These are phyloP conservation scores for Vanessa cardui DNA, from an alignment of 2,888 invertebrate genomes.

Conservation along the genomic window DNA sequence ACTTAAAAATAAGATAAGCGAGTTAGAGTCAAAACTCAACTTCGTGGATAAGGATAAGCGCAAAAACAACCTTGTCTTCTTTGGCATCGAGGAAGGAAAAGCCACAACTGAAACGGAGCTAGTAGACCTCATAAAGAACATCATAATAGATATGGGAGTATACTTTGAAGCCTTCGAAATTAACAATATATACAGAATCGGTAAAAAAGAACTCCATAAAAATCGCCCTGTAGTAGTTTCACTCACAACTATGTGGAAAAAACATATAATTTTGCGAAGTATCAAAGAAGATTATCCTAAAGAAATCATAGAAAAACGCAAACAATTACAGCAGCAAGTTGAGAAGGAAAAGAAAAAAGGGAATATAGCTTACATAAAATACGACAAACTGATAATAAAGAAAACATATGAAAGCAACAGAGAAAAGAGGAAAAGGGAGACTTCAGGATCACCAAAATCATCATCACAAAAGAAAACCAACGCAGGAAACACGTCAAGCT, in stretches of 20 bases:
- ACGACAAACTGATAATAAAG: conserved; percentile 33
- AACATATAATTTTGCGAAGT: conserved; percentile 23
- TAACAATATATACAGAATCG: conserved; percentile 27
- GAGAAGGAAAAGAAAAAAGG: conserved; percentile 27
- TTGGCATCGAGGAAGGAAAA: conserved; percentile 27
- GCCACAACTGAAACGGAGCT: conserved; percentile 25
- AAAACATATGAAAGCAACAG: conserved; percentile 23
- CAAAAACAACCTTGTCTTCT: conserved; percentile 35
- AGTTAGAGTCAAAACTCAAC: conserved; percentile 35
- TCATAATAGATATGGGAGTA: conserved; percentile 20
- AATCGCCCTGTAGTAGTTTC: conserved; percentile 30
- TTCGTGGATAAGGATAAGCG: conserved; percentile 30
- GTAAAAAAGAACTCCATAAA: conserved; percentile 15
- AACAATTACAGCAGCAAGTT: conserved; percentile 1
- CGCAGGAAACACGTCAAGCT: neutral
- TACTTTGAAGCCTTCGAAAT: conserved; percentile 23
- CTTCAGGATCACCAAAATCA: conserved; percentile 34
- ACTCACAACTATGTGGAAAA: conserved; percentile 32
- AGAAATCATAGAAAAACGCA: neutral
- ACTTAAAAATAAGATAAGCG: conserved; percentile 35
- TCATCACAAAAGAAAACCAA: conserved; percentile 31
- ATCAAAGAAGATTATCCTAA: conserved; percentile 9
- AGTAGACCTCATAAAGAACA: conserved; percentile 28
- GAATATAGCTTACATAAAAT: conserved; percentile 18
- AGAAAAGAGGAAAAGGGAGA: conserved; percentile 39